phyloP scores from a whole-genome alignment of 2,888 invertebrate species.

The Pseudococcus longispinus region DNA sequence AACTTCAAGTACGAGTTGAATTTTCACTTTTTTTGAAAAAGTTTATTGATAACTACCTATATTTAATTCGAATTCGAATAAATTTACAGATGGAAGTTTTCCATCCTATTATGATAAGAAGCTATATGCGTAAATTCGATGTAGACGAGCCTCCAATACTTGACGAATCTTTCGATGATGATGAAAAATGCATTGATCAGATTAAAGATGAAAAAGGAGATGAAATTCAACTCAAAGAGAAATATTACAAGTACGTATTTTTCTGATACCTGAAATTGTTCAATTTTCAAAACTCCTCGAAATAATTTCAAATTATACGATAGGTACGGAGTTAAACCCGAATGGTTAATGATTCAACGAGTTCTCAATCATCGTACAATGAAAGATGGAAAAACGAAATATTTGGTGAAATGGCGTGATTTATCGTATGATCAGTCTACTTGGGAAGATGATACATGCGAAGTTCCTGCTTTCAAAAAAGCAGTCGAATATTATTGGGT shows the following conservation, averaged over 20 bases:
- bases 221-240: slow-evolving; percentile 72
- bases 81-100: slow-evolving; percentile 83
- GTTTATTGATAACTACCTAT: background rate
- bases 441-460: slow-evolving; percentile 94
- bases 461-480: slow-evolving; percentile 84
- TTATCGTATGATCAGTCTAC: slow-evolving; percentile 95
- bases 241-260: slow-evolving; percentile 68
- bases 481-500: slow-evolving; percentile 90
- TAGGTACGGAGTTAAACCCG: slow-evolving; percentile 95
- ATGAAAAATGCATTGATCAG: slow-evolving; percentile 75
- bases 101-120: slow-evolving; percentile 89
- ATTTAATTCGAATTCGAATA: background rate
- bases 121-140: slow-evolving; percentile 92
- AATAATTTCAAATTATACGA: slow-evolving; percentile 62
- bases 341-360: slow-evolving; percentile 95
- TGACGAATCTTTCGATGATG: slow-evolving; percentile 75
- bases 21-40: background rate
- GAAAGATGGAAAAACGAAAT: slow-evolving; percentile 83
- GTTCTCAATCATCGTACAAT: slow-evolving; percentile 92
- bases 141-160: slow-evolving; percentile 97
- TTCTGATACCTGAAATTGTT: background rate
- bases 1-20: slow-evolving; percentile 68
- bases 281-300: background rate
- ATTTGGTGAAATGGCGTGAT: slow-evolving; percentile 97
- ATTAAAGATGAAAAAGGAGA: slow-evolving; percentile 69